These are phyloP conservation scores for Chunga burmeisteri DNA, from an alignment of 2,113 vertebrate species.

Conservation along the genomic window DNA sequence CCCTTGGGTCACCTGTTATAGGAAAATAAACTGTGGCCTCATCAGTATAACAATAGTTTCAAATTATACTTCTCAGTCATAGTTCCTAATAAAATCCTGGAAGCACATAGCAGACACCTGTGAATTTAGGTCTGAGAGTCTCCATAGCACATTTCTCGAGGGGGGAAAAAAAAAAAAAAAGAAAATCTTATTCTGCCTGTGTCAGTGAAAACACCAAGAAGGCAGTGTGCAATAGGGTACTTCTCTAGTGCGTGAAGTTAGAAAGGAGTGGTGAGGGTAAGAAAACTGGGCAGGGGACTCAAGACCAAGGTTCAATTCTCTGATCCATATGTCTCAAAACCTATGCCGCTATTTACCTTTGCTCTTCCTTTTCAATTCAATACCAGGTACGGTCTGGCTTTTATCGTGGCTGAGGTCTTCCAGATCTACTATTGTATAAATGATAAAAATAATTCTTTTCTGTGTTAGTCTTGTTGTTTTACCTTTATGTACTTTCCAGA, in stretches of 20 bases:
- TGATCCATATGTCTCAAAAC: background rate
- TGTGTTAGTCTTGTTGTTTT: background rate
- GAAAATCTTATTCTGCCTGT: background rate
- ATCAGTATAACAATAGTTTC: constrained; percentile 13
- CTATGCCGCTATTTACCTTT: background rate
- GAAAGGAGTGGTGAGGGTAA: background rate
- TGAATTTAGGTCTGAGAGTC: background rate
- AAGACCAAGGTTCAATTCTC: background rate
- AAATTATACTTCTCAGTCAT: background rate
- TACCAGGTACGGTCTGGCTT: background rate
- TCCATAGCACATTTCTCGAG: background rate
- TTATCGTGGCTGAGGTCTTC: background rate
- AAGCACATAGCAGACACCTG: background rate
- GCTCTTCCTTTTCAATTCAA: background rate
- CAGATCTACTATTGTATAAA: background rate
- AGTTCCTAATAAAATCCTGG: background rate
- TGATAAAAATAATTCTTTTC: background rate
- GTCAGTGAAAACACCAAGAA: background rate
- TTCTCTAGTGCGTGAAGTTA: background rate
- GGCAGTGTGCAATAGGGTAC: background rate
- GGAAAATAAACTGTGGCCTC: constrained; percentile 5
- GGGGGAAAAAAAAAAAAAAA: accelerated
- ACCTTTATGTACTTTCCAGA: background rate
- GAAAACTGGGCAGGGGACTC: background rate
- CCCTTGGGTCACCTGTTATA: constrained; percentile 22